Evolutionary conservation across 2,113 vertebrate species (phyloP), one percentile per base, ranked within the genome.

Genomic region (Formicarius rufipectus): DNA sequence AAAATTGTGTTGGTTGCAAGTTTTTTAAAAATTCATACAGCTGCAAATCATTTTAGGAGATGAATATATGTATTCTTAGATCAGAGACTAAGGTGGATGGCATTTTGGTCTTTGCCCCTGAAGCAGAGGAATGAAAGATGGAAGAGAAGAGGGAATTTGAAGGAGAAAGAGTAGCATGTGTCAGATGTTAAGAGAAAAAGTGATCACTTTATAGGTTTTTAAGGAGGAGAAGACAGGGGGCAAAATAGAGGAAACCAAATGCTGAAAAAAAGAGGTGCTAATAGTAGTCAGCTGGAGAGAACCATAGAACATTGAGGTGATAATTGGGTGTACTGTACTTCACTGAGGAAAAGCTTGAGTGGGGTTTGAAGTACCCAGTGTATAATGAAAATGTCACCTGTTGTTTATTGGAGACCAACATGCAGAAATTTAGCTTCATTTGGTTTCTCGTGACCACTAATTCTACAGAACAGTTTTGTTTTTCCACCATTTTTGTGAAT

Each of bases 261-360:
- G 76, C 52, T 66, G 53, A 92, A 97, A 92, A 45, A 84, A 95
- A 74, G 87, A 95, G 55, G 94, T 94, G 93, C 84, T 97, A 93
- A 96, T 94, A 91, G 86, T 80, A 97, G 78, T 96, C 87, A 90
- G 87, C 87, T 96, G 94, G 87, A 83, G 60, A 84, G 68, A 88
- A 53, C 27, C 72, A 27, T 31, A 87, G 88, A 92, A 91, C 1
- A 1, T 30, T 27, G 69, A 94, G 75, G 87, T 96, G 94, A 88
- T 95, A 96, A 95, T 95, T 96, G 67, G 63, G 37, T 84, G 67
- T 80, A 33, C 68, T 81, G 40, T 91, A 80, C 33, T 81, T 89
- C 74, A 63, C 84, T 96, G 74, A 91, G 81, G 78, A 84, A 58
- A 88, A 94, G 40, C 84, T 91, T 85, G 80, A 79, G 87, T 95